Evolutionary conservation across 2,888 invertebrate species (phyloP).

Genomic region (Opisthograptis luteolata): DNA sequence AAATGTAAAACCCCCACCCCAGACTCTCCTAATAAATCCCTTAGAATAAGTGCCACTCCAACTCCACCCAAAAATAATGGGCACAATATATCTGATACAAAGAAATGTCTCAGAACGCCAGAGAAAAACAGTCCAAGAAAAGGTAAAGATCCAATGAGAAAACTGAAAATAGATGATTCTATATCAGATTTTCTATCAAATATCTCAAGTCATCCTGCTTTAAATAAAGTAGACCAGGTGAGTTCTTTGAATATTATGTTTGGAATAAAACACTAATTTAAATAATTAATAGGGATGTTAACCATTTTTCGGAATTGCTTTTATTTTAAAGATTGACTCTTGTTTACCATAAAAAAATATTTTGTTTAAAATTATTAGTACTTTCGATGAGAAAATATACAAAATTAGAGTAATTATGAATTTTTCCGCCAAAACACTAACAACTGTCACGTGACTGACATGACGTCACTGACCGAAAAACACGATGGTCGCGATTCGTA

Average conservation of each 20-base stretch:
- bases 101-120: slow-evolving; percentile 47
- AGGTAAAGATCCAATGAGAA: slow-evolving; percentile 56
- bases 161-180: slow-evolving; percentile 56
- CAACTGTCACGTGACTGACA: too few relatives aligned
- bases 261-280: too few relatives aligned
- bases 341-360: too few relatives aligned
- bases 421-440: too few relatives aligned
- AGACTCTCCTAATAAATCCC: slow-evolving; percentile 43
- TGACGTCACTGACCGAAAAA: too few relatives aligned
- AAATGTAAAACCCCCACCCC: slow-evolving; percentile 40
- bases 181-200: slow-evolving; percentile 52
- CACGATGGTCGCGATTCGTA: too few relatives aligned
- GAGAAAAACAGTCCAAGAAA: slow-evolving; percentile 43
- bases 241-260: slow-evolving; percentile 11
- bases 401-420: too few relatives aligned
- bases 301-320: too few relatives aligned
- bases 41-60: slow-evolving; percentile 52
- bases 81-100: slow-evolving; percentile 26
- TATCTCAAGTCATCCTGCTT: slow-evolving; percentile 49
- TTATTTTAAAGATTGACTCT: too few relatives aligned
- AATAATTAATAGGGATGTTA: too few relatives aligned
- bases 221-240: slow-evolving; percentile 51
- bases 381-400: too few relatives aligned
- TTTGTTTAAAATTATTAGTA: too few relatives aligned
- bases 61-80: slow-evolving; percentile 46